Base-by-base conservation (phyloP, 2,113 vertebrate genomes). In the Cebidichthys violaceus region DNA sequence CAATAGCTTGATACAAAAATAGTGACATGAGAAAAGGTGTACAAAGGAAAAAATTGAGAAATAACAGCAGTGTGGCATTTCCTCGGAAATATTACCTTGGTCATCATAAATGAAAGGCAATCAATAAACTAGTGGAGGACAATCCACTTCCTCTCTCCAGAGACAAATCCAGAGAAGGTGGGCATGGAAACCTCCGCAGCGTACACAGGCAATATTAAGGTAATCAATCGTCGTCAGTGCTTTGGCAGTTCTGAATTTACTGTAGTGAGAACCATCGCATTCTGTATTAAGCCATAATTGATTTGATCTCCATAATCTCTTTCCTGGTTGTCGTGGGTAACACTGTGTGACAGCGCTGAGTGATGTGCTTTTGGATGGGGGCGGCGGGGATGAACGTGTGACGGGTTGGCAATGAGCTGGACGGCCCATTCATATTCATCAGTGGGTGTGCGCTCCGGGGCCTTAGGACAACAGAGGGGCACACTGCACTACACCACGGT, bases 301-400 rank as follows among this genome's bases (percentile, higher is more conserved):
- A 96, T 95, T 95, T 95, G 90, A 95, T 96, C 93, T 94, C 93
- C 91, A 94, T 94, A 95, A 96, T 95, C 92, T 95, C 90, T 88
- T 91, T 86, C 90, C 90, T 79, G 89, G 92, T 94, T 94, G 94
- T 94, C 89, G 89, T 82, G 88, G 91, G 92, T 94, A 95, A 95
- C 92, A 80, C 92, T 82, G 89, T 91, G 92, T 95, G 94, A 95
- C 94, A 95, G 93, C 84, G 83, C 83, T 95, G 94, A 94, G 84
- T 94, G 94, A 94, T 95, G 92, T 90, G 90, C 85, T 90, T 90
- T 90, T 85, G 81, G 86, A 83, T 43, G 62, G 52, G 69, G 35
- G 77, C 9, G 0, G 82, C 0, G 81, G 85, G 82, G 77, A 74
- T 45, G 84, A 84, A 89, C 92, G 92, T 93, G 94, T 66, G 85